phyloP scores from a whole-genome alignment of 2,113 vertebrate genomes.

The Chaenocephalus aceratus region DNA sequence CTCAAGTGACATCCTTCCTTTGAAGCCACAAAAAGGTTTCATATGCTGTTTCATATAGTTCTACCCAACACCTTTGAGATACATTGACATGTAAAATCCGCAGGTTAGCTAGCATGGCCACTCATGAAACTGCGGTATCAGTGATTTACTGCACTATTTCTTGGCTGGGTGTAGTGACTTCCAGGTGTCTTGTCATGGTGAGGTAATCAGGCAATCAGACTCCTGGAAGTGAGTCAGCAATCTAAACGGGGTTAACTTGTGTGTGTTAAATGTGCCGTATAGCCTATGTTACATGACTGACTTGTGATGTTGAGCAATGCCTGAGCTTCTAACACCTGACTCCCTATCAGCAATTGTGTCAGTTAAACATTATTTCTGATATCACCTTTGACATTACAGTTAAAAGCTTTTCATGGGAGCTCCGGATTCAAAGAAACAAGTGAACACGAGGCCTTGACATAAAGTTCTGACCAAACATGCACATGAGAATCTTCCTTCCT shows the following conservation, averaged over 20 bases:
- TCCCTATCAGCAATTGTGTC: slow-evolving; percentile 3
- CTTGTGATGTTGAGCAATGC: slow-evolving; percentile 6
- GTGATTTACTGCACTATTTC: not conserved
- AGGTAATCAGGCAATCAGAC: not conserved
- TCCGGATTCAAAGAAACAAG: not conserved
- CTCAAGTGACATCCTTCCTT: too few species aligned
- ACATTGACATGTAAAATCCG: too few species aligned
- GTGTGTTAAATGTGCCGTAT: not conserved
- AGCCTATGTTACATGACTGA: not conserved
- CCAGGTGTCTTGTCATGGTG: not conserved
- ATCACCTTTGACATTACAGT: slow-evolving; percentile 11
- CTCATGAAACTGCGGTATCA: not conserved
- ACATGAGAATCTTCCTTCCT: not conserved
- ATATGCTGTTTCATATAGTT: too few species aligned
- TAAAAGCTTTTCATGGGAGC: not conserved
- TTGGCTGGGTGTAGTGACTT: not conserved
- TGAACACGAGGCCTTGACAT: not conserved
- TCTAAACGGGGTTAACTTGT: not conserved
- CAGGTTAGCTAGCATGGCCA: not conserved
- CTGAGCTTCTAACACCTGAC: not conserved
- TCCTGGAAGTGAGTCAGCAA: not conserved
- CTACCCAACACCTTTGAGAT: too few species aligned
- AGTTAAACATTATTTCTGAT: not conserved
- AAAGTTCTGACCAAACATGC: not conserved
- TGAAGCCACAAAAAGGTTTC: too few species aligned